Base-by-base conservation (phyloP, 2,888 invertebrate genomes). In the Pseudococcus longispinus region DNA sequence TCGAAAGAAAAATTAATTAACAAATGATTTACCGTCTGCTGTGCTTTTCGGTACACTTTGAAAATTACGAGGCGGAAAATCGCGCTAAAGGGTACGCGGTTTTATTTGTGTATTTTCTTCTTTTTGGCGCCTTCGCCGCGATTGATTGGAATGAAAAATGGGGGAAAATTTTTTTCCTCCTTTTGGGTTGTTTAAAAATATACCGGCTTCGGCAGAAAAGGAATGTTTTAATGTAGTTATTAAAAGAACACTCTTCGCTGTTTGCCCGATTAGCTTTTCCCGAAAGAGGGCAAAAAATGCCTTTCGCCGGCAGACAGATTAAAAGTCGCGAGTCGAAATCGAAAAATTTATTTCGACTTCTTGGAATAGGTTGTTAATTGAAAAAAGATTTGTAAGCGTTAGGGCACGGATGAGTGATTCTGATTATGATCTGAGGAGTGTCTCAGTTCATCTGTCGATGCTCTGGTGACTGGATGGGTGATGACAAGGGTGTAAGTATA, bases 1-100 rank as follows among this genome's bases (percentile, higher is more conserved):
- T 84, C 65, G 84, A 84, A 84, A 84, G 84, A 84, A 84, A n/a
- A 84, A 84, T 84, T 84, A 84, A 84, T 84, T 84, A 84, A 84
- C 84, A 51, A 84, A 84, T 84, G 42, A 84, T 84, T 84, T 84
- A 84, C 29, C 84, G 65, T 84, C 84, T 60, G 84, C 32, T 60
- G 65, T 65, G 65, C 65, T 65, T 65, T 65, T 65, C 26, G 65
- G 65, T 65, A 15, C 15, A 46, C 65, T 65, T 65, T 65, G 65
- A 65, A 65, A 65, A 26, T 65, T 65, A 65, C 65, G 26, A 65
- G 65, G 65, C 65, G 65, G 65, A 65, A 65, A 65, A 65, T 65
- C 65, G 65, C 65, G 65, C 65, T 65, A 65, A 65, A 65, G 65
- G 65, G 65, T 65, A 65, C 26, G 65, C 65, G 65, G 65, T 15